phyloP scores from a whole-genome alignment of 2,888 invertebrate genomes.

The Andricus quercusramuli region DNA sequence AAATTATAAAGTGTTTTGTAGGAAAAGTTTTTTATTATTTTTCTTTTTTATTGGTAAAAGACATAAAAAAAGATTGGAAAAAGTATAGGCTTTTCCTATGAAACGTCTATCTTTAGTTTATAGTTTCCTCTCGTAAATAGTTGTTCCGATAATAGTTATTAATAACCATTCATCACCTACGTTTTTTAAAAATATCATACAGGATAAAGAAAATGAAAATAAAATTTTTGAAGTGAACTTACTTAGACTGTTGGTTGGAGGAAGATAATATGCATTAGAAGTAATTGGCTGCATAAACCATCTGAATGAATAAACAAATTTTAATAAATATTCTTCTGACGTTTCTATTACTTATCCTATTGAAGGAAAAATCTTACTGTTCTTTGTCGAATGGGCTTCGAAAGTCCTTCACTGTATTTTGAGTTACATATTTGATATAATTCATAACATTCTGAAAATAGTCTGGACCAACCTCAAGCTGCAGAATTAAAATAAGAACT shows the following conservation, averaged over 20 bases:
- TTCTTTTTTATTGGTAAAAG: too few species aligned
- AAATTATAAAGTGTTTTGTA: neutral
- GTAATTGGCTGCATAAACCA: constrained; percentile 37
- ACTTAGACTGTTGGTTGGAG: constrained; percentile 12
- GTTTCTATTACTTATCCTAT: too few species aligned
- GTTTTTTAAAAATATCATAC: neutral
- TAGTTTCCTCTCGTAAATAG: too few species aligned
- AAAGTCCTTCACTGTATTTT: neutral
- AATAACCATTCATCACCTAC: too few species aligned
- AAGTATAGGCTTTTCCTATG: too few species aligned
- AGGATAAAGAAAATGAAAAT: neutral
- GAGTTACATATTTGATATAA: constrained; percentile 2
- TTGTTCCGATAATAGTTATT: too few species aligned
- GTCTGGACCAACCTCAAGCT: constrained; percentile 27
- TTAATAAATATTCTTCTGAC: too few species aligned
- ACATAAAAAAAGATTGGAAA: too few species aligned
- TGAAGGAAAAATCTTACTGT: constrained; percentile 11
- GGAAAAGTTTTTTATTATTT: too few species aligned
- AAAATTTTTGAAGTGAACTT: neutral
- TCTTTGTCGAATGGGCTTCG: constrained; percentile 26
- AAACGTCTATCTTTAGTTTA: too few species aligned
- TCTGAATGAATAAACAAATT: constrained; percentile 11
- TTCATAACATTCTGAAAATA: constrained; percentile 41
- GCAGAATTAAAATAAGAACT: neutral
- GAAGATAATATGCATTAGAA: constrained; percentile 39